phyloP scores from a whole-genome alignment of 2,113 vertebrate species.

The Ageneiosus marmoratus region DNA sequence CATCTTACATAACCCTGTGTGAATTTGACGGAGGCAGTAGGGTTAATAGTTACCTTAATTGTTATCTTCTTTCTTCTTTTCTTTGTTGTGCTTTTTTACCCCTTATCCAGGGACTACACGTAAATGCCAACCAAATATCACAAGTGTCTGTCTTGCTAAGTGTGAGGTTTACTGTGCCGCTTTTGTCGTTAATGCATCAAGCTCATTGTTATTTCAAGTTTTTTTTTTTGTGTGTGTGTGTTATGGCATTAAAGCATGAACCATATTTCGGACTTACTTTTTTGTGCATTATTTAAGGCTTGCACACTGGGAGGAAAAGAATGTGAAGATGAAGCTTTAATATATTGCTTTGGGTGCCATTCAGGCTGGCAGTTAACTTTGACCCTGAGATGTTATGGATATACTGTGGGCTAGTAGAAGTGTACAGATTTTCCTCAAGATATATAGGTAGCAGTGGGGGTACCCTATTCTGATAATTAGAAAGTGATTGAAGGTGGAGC shows the following conservation, averaged over 20 bases:
- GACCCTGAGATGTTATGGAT: background rate
- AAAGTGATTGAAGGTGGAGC: slow-evolving; percentile 41
- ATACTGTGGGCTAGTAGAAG: slow-evolving; percentile 5
- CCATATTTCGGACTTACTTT: background rate
- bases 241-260: slow-evolving; percentile 4
- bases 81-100: slow-evolving; percentile 13
- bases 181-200: slow-evolving; percentile 6
- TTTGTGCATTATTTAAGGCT: background rate
- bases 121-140: slow-evolving; percentile 60
- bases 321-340: background rate
- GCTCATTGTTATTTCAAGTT: slow-evolving; percentile 20
- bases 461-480: slow-evolving; percentile 40
- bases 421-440: slow-evolving; percentile 8
- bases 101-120: slow-evolving; percentile 28
- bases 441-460: slow-evolving; percentile 15
- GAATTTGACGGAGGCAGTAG: slow-evolving; percentile 33
- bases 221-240: background rate
- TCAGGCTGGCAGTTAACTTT: background rate
- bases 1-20: slow-evolving; percentile 39
- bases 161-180: background rate
- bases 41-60: slow-evolving; percentile 45
- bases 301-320: background rate
- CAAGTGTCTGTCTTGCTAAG: slow-evolving; percentile 37
- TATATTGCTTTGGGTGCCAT: background rate
- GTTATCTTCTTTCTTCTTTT: slow-evolving; percentile 14